phyloP scores from a whole-genome alignment of 1,140 invertebrate genomes.

The Popillia japonica region DNA sequence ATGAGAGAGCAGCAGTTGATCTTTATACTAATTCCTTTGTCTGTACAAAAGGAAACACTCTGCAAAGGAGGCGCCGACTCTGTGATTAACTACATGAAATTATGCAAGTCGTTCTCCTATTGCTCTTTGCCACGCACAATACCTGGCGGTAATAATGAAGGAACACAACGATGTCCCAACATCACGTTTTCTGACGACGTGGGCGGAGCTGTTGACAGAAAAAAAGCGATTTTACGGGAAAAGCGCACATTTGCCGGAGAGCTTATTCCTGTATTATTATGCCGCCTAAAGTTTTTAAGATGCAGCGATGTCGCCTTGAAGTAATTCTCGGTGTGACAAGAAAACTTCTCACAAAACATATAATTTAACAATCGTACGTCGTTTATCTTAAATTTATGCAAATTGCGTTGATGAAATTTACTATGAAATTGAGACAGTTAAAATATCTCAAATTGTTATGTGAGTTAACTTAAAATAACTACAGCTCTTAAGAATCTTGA shows the following conservation, averaged over 20 bases:
- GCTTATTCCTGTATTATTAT: neutral
- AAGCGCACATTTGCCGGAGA: neutral
- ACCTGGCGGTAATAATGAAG: neutral
- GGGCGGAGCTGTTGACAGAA: conserved; percentile 2
- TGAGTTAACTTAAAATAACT: no score
- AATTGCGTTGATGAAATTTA: conserved; percentile 4
- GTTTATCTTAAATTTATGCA: neutral
- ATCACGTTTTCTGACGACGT: neutral
- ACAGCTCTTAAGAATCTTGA: no score
- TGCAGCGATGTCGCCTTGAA: neutral
- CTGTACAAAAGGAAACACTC: no score
- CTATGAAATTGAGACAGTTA: neutral
- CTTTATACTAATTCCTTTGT: no score
- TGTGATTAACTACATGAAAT: no score
- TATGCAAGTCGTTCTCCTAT: no score
- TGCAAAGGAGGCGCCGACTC: no score
- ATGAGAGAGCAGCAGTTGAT: no score
- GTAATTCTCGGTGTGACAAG: neutral
- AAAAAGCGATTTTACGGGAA: neutral
- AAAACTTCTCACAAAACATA: neutral
- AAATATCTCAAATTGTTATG: neutral
- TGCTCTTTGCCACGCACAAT: neutral
- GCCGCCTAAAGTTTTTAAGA: neutral
- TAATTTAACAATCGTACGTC: neutral
- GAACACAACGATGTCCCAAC: neutral